Evolutionary conservation across 2,113 vertebrate genomes (phyloP), one percentile per base, ranked within the genome.

Genomic region (Phaethon lepturus): DNA sequence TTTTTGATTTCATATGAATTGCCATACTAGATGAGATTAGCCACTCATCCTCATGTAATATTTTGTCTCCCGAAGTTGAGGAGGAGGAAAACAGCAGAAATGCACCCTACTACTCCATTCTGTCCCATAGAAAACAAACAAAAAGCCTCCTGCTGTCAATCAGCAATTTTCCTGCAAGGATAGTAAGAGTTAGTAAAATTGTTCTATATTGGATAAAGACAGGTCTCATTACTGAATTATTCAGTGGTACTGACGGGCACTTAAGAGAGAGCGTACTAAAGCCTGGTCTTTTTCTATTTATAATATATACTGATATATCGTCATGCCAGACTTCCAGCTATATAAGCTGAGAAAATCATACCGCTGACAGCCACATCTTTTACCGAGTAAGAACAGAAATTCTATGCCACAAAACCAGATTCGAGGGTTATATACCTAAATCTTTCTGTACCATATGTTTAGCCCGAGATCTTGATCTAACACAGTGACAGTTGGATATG

Each of bases 401-500:
- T 77, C 74, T 80, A 60, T 8, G 38, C 96, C 59, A 76, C 84
- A 87, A 92, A 71, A 78, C 35, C 82, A 24, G 49, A 91, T 95
- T 95, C 73, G 4, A 87, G 45, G 73, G 92, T 96, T 96, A 82
- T 97, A 87, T 35, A 85, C 73, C 79, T 90, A 89, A 92, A 95
- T 60, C 66, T 83, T 63, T 94, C 95, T 86, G 35, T 90, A 67
- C 72, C 82, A 87, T 63, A 80, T 96, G 91, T 79, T 67, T 49
- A 80, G 53, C 44, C 86, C 19, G 47, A 95, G 56, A 93, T 84
- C 76, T 95, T 93, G 97, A 97, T 97, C 93, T 69, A 97, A 96
- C 66, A 53, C 93, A 96, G 94, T 89, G 92, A 97, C 82, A 96
- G 93, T 93, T 97, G 89, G 73, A 91, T 95, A 89, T 82, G 50